Evolutionary conservation across 1,140 invertebrate species (phyloP), one percentile per base, ranked within the genome.

Genomic region (Alviniconcha marisindica): DNA sequence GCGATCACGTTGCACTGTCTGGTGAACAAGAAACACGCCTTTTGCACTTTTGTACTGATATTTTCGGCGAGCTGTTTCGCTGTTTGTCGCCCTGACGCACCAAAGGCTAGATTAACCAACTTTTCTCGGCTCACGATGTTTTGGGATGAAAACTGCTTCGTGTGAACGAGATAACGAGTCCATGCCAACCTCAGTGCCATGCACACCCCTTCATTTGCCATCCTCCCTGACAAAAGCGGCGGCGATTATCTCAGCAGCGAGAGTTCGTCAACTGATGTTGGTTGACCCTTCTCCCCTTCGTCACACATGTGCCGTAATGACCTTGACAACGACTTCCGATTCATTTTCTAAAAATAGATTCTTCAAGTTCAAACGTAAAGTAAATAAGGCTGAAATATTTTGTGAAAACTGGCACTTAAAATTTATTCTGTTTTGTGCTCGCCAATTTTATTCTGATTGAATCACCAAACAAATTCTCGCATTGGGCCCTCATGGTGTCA

Each of bases 1-100:
- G 86, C 88, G 33, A 92, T 84, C 42, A 88, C 89, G 82, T 92
- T 88, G 76, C 87, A 92, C 36, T 92, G 91, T 63, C 82, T 89
- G 18, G 85, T 85, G 77, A 92, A 71, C 69, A 31, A 33, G 69
- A 36, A 40, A 42, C 69, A 71, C 18, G 69, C 36, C 5, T 71
- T 40, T 14, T 71, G 85, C 82, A 15, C 84, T 56, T 48, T 82
- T 15, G 1, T 69, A 31, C 28, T 73, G 66, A 31, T 73, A 21
- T 24, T 40, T 40, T 71, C 69, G 12, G 69, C 69, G 15, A 71
- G 36, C 2, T 40, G 69, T 71, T 40, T 38, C n/a, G 51, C 81
- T 81, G 3, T 79, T 14, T 51, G n/a, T 14, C 24, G 24, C n/a
- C 73, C 73, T 7, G 36, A 33, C 28, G 73, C n/a, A 7, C 73